Evolutionary conservation across 1,140 invertebrate genomes (phyloP), one percentile per base, ranked within the genome.

Genomic region (Papilio xuthus): DNA sequence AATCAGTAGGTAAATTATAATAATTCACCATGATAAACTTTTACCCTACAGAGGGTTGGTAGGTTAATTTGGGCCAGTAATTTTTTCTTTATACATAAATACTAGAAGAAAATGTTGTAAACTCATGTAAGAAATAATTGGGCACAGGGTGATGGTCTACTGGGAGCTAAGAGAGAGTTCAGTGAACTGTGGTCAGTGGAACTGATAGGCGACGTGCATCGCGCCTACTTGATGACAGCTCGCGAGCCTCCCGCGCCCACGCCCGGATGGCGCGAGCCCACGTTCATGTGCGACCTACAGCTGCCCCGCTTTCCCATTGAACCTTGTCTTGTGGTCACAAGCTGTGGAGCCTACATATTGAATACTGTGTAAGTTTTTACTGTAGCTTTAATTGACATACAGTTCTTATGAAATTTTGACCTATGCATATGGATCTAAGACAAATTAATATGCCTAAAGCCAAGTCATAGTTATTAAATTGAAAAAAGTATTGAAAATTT

Each of bases 211-310:
- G 86, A 92, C n/a, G 87, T 91, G 1, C 85, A 83, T 7, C 84
- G 87, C 18, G 89, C 86, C 0, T 88, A 93, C 37, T 26, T 92
- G 7, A 89, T 93, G 89, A 83, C 88, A 4, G 84, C 88, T 0
- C 88, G 87, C 32, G 88, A 90, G n/a, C 88, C 88, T 0, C 74
- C 83, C 0, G 37, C 84, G 0, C 41, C 74, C 4, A 37, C 80
- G 0, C 76, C 69, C 7, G 90, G 87, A 0, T 93, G 92, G 92
- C 83, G 81, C 7, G 89, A 91, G 71, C 92, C 92, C 0, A 93
- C 91, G 0, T 93, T 92, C 53, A 81, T 92, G 82, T 91, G 89
- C 74, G 92, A 93, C 70, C 78, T 93, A 42, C 88, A 91, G 74
- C 75, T 93, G 60, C 91, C 92, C 0, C 77, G 92, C 20, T 92